A percentile compares a stretch with the other conserved stretches of the same genome.
Conservation (phyloP, 2,113 vertebrate species). For the Rissa tridactyla region DNA sequence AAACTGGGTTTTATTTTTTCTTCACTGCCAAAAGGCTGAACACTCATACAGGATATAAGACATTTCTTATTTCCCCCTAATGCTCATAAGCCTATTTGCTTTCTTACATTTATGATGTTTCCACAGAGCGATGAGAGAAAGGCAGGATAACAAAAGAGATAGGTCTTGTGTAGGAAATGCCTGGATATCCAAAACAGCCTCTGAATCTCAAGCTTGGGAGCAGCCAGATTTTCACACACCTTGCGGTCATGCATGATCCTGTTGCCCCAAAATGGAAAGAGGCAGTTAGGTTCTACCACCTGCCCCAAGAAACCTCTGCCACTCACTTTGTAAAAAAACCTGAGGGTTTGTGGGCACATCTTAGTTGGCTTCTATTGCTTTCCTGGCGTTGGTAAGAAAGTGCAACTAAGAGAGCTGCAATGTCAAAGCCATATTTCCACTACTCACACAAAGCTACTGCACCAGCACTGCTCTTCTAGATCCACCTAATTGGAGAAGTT, state of each 20-base stretch:
- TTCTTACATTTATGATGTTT: not conserved
- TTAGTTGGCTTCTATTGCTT: not conserved
- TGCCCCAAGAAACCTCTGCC: not conserved
- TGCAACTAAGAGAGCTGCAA: not conserved
- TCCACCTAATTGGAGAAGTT: not conserved
- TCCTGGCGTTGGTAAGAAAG: not conserved
- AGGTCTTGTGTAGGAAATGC: not conserved
- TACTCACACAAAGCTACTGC: not conserved
- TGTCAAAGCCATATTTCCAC: not conserved
- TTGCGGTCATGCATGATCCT: not conserved
- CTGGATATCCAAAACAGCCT: not conserved
- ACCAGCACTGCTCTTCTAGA: not conserved
- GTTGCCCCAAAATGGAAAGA: not conserved
- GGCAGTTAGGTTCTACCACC: not conserved
- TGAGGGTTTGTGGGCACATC: not conserved
- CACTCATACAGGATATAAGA: not conserved
- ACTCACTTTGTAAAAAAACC: not conserved
- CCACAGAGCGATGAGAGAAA: not conserved
- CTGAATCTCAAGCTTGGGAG: not conserved
- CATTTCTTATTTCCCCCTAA: not conserved
- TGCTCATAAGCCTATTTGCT: not conserved
- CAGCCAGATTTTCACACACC: not conserved
- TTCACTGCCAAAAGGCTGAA: not conserved
- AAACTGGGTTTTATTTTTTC: accelerated
- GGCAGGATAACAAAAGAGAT: not conserved